Conservation (phyloP, 2,888 invertebrate genomes). For the Entomobrya proxima region DNA sequence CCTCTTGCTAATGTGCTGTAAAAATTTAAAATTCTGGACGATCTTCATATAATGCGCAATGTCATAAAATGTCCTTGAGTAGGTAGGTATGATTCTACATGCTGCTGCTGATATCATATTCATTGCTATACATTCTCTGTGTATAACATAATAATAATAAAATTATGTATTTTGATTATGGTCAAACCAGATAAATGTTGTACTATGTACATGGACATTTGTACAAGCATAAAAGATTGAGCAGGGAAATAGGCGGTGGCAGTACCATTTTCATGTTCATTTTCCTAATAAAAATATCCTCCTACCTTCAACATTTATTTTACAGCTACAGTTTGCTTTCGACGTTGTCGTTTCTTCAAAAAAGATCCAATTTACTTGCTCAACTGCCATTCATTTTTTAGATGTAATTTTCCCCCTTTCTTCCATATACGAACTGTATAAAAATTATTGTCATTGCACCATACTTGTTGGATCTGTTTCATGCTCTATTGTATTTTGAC, state of each 20-base stretch:
- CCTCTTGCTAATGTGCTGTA: neutral
- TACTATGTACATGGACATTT: no score
- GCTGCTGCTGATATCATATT: no score
- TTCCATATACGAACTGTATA: slow-evolving; percentile 62
- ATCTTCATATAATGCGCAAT: slow-evolving; percentile 45
- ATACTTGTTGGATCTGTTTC: neutral
- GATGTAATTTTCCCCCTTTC: slow-evolving; percentile 24
- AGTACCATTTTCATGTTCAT: neutral
- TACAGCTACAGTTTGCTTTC: slow-evolving; percentile 42
- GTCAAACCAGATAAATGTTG: no score
- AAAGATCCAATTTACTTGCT: slow-evolving; percentile 17
- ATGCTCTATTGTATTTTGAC: slow-evolving; percentile 3
- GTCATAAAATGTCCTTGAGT: slow-evolving; percentile 70
- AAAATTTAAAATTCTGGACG: neutral
- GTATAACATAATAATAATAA: no score
- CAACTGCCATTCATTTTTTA: slow-evolving; percentile 3
- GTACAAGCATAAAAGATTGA: no score
- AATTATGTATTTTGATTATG: no score
- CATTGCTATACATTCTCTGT: no score
- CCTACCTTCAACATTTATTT: slow-evolving; percentile 56
- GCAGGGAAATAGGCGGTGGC: neutral
- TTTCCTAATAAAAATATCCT: slow-evolving; percentile 5
- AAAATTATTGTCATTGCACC: slow-evolving; percentile 55
- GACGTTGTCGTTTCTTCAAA: neutral
- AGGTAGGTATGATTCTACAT: slow-evolving; percentile 50